Evolutionary conservation across 2,797 vertebrate genomes (phyloP).

Genomic region (Psittacula echo): DNA sequence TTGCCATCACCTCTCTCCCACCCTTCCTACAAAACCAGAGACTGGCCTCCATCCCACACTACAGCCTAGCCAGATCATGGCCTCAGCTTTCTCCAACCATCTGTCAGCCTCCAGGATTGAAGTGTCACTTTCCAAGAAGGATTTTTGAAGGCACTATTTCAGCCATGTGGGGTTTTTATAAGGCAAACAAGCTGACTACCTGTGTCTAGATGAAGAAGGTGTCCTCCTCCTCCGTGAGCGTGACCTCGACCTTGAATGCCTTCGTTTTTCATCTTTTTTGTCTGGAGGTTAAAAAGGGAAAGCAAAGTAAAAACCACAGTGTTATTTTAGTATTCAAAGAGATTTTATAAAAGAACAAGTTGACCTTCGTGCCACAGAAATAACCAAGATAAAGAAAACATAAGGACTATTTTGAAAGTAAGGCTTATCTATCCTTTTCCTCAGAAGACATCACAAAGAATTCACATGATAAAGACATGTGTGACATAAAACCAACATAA

Average conservation of each 20-base stretch:
- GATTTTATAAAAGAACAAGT: not conserved
- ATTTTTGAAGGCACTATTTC: not conserved
- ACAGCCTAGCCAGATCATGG: not conserved
- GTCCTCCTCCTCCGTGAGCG: constrained; percentile 91
- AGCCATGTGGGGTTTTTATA: not conserved
- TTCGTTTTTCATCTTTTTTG: constrained; percentile 97
- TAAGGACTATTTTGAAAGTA: not conserved
- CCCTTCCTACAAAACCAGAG: not conserved
- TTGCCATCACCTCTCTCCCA: not conserved
- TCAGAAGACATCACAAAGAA: not conserved
- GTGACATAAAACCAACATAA: not conserved
- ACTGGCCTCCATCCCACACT: not conserved
- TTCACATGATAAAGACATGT: accelerated
- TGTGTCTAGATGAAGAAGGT: constrained; percentile 93
- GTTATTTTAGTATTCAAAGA: not conserved
- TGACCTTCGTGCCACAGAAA: not conserved
- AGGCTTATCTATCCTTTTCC: not conserved
- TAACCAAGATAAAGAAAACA: not conserved
- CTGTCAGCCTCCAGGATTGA: not conserved
- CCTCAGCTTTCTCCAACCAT: not conserved
- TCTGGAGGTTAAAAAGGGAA: constrained; percentile 74
- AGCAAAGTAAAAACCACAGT: accelerated
- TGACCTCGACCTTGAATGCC: constrained; percentile 92
- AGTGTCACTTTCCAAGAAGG: not conserved
- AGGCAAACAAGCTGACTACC: constrained; percentile 72